Evolutionary conservation across 1,140 invertebrate species (phyloP), one percentile per base, ranked within the genome.

Genomic region (Copidosoma floridanum): DNA sequence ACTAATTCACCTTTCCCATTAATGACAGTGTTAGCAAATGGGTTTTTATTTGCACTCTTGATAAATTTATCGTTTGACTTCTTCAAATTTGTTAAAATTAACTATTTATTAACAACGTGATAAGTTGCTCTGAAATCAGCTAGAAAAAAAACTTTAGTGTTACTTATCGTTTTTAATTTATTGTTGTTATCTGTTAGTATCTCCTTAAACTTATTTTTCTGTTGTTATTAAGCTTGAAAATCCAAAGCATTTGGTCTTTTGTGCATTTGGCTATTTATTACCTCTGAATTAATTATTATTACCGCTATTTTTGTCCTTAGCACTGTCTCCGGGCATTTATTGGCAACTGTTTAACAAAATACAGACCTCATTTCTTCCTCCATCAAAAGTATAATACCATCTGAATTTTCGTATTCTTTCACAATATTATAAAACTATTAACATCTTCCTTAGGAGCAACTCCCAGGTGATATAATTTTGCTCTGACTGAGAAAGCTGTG

Each of bases 91-190:
- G n/a, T 38, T 16, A 63, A 55, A 40, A 66, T 44, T 0, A 59
- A 44, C 29, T 54, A 48, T 46, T 64, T 62, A 57, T 64, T 64
- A 1, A 60, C 21, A 23, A 67, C 53, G 21, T 67, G 62, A 24
- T 66, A 61, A 3, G 65, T 63, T 1, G 65, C 61, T 4, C 65
- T 62, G 3, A 62, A 64, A 32, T 67, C 65, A 20, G 58, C 65
- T 12, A 65, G 6, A 35, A 65, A 67, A 24, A 14, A 44, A 11
- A 67, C 58, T 23, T 46, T 38, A 46, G 60, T 29, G 41, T 59
- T 48, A 16, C 7, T 11, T 41, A 18, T 41, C 14, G 32, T 10
- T 37, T 37, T 14, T 10, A 37, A 7, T 7, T 37, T 2, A 41
- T 48, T 24, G 40, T 35, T n/a, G 23, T 37, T 40, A 14, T 7